Conservation (phyloP, 2,113 vertebrate species). For the Felis chaus region DNA sequence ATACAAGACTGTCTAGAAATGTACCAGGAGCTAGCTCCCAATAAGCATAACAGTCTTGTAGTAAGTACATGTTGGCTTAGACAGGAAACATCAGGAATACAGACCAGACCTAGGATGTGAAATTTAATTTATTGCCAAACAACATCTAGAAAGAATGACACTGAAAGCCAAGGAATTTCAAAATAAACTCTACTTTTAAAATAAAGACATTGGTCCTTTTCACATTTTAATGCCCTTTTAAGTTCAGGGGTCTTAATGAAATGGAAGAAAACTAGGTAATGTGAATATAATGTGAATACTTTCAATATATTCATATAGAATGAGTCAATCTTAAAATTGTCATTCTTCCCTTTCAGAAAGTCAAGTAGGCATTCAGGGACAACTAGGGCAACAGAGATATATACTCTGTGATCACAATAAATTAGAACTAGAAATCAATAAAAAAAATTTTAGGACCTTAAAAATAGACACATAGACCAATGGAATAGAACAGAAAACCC, state of each 20-base stretch:
- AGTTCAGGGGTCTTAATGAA: neutral
- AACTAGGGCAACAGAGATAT: accelerated
- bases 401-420: neutral
- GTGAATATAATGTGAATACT: neutral
- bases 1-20: neutral
- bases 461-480: neutral
- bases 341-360: neutral
- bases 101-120: neutral
- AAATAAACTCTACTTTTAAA: neutral
- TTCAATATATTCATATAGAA: neutral
- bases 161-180: neutral
- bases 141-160: neutral
- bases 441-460: neutral
- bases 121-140: neutral
- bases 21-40: neutral
- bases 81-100: neutral
- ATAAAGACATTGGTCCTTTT: neutral
- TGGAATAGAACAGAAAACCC: neutral
- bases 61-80: neutral
- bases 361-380: neutral
- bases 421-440: neutral
- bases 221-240: neutral
- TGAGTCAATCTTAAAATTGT: neutral
- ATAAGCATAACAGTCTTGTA: neutral
- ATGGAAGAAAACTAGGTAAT: neutral